A percentile compares a stretch with the other conserved stretches of the same genome.
Conservation (phyloP, 2,888 invertebrate genomes). For the Dioctria linearis region DNA sequence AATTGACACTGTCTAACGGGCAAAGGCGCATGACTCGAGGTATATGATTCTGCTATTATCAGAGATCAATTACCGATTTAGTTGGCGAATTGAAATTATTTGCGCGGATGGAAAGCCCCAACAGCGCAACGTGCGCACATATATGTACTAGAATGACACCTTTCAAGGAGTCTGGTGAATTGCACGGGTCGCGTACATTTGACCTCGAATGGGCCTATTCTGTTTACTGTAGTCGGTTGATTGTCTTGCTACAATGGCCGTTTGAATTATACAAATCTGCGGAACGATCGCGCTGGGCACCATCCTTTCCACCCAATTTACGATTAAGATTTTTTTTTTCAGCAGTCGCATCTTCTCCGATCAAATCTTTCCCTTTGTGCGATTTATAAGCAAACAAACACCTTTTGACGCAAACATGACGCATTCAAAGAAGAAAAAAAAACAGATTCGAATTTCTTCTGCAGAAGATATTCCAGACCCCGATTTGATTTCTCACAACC, state of each 20-base stretch:
- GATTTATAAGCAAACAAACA: constrained; percentile 46
- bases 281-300: not conserved
- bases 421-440: not conserved
- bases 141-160: not conserved
- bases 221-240: not conserved
- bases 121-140: not conserved
- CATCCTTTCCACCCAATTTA: constrained; percentile 41
- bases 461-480: not conserved
- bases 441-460: not conserved
- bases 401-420: constrained; percentile 47
- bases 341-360: constrained; percentile 14
- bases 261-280: not conserved
- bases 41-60: constrained; percentile 38
- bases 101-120: not conserved
- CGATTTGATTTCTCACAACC: too few relatives aligned
- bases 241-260: constrained; percentile 3
- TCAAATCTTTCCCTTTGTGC: constrained; percentile 17
- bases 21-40: not conserved
- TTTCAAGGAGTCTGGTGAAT: constrained; percentile 5
- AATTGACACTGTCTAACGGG: constrained; percentile 47
- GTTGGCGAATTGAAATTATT: constrained; percentile 8
- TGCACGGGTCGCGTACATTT: not conserved
- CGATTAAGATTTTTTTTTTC: constrained; percentile 26
- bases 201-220: not conserved
- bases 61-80: constrained; percentile 43